Evolutionary conservation across 2,888 invertebrate genomes (phyloP), one percentile per base, ranked within the genome.

Genomic region (Adelphocoris suturalis): DNA sequence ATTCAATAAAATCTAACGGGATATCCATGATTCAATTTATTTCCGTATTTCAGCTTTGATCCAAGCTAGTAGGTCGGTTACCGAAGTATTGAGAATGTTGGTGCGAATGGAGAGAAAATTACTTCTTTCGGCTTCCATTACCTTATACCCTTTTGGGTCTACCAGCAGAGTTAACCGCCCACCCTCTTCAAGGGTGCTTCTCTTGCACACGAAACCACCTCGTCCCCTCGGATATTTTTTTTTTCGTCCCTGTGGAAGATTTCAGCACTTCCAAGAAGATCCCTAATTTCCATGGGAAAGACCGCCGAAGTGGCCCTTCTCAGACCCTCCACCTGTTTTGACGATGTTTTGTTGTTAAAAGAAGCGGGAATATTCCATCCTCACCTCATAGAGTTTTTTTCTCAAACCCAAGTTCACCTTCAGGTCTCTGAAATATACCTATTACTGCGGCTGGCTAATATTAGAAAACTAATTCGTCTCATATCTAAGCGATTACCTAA

Each of bases 221-320:
- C 57, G 16, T 57, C 57, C 57, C n/a, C 57, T n/a, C n/a, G 14
- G n/a, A 16, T 57, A 14, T 57, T 57, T 57, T 57, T 57, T 57
- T 57, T 16, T 12, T 16, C 11, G 52, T 16, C 4, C 16, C 16
- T 52, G n/a, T 57, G 57, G 57, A 57, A 57, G 57, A 57, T 52
- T 57, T 57, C n/a, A 57, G 57, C 57, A 57, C 5, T 57, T 57
- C 57, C 57, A 14, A 57, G 57, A 57, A 57, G n/a, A 57, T 57
- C n/a, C 57, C 57, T 57, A 7, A 57, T 57, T 57, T 57, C 57
- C 57, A 57, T 57, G 57, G 57, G n/a, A 57, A n/a, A 57, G 57
- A n/a, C 16, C 3, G 37, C 37, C 37, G 37, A 37, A 37, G 37
- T 37, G 16, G n/a, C 57, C 57, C n/a, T 57, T 57, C 16, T 57